Conservation (phyloP, 2,888 invertebrate species). For the Sinhomidia bicolor region DNA sequence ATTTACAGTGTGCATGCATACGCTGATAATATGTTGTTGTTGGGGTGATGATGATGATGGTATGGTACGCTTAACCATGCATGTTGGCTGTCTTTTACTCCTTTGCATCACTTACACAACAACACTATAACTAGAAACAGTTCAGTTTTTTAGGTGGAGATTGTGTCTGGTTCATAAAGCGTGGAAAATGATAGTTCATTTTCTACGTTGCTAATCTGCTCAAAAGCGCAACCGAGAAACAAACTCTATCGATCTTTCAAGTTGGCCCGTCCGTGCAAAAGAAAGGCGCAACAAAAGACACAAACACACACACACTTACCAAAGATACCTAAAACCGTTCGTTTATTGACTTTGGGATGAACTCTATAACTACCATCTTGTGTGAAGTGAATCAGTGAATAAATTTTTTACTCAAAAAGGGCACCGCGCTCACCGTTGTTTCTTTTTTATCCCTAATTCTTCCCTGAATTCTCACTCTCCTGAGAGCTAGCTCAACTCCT, state of each 20-base stretch:
- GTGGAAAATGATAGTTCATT: constrained; percentile 17
- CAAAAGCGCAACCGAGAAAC: constrained; percentile 27
- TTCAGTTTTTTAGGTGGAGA: neutral
- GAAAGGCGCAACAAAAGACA: neutral
- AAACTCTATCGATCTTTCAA: constrained; percentile 23
- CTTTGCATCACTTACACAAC: neutral
- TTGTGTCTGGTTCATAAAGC: constrained; percentile 8
- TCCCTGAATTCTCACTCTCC: neutral
- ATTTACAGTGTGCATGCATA: neutral
- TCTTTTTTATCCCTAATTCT: neutral
- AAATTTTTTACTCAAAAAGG: constrained; percentile 36
- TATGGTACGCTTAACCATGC: neutral
- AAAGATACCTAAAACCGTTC: too few species aligned
- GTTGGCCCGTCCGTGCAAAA: neutral
- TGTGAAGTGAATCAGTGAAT: constrained; percentile 27
- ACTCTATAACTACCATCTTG: neutral
- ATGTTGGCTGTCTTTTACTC: neutral
- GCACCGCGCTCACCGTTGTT: neutral
- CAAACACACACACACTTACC: neutral
- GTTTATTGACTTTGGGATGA: constrained; percentile 8
- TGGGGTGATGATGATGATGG: neutral
- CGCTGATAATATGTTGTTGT: neutral
- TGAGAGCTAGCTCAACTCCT: too few species aligned
- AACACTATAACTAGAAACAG: neutral
- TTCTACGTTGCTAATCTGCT: neutral